Base-by-base conservation (phyloP, 2,888 invertebrate genomes). In the Terebella lapidaria region DNA sequence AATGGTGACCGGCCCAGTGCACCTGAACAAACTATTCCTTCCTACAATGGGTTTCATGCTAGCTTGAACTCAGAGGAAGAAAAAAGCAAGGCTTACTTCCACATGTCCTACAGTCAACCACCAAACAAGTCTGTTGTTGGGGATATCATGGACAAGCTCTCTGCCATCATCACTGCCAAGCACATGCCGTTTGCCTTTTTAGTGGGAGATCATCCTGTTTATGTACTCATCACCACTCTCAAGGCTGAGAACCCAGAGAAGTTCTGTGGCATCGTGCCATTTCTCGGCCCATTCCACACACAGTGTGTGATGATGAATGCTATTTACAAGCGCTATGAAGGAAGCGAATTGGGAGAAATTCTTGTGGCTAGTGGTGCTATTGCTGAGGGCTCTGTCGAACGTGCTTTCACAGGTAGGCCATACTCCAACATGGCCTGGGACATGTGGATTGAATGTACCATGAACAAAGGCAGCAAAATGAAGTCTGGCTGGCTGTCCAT, bases 391-490 rank as follows among this genome's bases (percentile, higher is more conserved):
- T 54, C 54, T 54, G 54, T 35, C 18, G 42, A 35, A 10, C 42
- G 42, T 35, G 42, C 42, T 10, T n/a, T 35, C 10, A 35, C 10
- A 35, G 42, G 42, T n/a, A 35, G n/a, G 42, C 42, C 42, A 10
- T 35, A 35, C 42, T 35, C 42, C 42, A 35, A 35, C 42, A 25
- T 54, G 24, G 22, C 54, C n/a, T 54, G 54, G 54, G 22, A 54
- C 54, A 54, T 54, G 54, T 25, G 54, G 26, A 54, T 54, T n/a
- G 54, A 54, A 27, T 54, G 54, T 5, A 54, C 54, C 54, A 54
- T 54, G 54, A 54, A 54, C 54, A 54, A 54, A 5, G 54, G 54
- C 54, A 54, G 54, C n/a, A 54, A 54, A 54, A 27, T 54, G 54
- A 54, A 54, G 27, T 20, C 54, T 54, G 54, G 54, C 22, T 54